phyloP scores from a whole-genome alignment of 2,113 vertebrate genomes.

The Thalassarche chlororhynchos region DNA sequence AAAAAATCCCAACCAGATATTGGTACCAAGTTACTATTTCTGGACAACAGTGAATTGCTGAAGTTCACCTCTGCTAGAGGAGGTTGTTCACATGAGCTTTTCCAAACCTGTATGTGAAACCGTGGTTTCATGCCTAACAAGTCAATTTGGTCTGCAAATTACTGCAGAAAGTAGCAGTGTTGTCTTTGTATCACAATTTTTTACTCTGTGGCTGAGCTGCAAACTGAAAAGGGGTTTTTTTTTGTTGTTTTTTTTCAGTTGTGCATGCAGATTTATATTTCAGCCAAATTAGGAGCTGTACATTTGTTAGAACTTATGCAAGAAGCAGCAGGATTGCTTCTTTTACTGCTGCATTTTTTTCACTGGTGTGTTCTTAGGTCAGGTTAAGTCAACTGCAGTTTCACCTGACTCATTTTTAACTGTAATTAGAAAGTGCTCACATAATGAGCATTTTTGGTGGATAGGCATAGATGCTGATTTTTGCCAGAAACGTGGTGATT shows the following conservation, averaged over 20 bases:
- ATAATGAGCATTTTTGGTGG: background rate
- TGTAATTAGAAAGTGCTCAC: background rate
- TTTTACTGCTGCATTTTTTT: background rate
- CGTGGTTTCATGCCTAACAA: background rate
- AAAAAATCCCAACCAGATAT: background rate
- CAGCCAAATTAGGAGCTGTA: background rate
- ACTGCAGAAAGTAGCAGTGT: background rate
- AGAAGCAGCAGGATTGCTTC: background rate
- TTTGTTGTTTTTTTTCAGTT: background rate
- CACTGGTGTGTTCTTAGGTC: background rate
- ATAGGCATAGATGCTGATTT: background rate
- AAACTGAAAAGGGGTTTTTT: background rate
- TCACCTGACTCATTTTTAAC: background rate
- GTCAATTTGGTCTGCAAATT: background rate
- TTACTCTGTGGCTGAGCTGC: background rate
- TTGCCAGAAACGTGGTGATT: background rate
- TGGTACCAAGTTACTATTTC: background rate
- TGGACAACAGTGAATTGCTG: background rate
- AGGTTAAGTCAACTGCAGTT: background rate
- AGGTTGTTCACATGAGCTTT: background rate
- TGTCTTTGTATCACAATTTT: background rate
- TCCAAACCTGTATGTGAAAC: too few relatives aligned
- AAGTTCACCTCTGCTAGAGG: background rate
- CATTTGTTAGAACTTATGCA: rapidly evolving
- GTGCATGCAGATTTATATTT: rapidly evolving